Evolutionary conservation across 1,140 invertebrate species (phyloP).

Genomic region (Ditylenchus dipsaci): DNA sequence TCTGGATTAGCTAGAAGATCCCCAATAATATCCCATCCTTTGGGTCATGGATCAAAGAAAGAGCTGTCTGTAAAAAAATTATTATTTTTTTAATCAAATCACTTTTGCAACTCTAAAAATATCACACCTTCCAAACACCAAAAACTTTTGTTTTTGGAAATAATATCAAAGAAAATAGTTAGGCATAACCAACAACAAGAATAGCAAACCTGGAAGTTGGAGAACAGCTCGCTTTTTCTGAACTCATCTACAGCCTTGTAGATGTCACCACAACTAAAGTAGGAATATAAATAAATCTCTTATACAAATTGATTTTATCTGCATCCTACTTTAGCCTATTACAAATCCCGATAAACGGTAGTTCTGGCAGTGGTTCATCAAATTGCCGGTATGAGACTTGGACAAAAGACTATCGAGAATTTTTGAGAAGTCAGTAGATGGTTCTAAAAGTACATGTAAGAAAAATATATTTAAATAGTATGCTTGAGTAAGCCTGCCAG

Average conservation of each 20-base stretch:
- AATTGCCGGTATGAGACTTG: constrained; percentile 48
- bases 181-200: background rate
- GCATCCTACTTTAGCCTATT: constrained; percentile 41
- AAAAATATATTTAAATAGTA: too few relatives aligned
- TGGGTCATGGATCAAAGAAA: constrained; percentile 52
- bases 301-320: background rate
- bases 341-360: constrained; percentile 56
- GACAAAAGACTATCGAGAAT: constrained; percentile 47
- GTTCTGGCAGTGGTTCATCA: constrained; percentile 52
- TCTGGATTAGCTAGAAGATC: constrained; percentile 54
- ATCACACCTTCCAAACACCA: too few relatives aligned
- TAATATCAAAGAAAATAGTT: background rate
- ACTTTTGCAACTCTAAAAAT: background rate
- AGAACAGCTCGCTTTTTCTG: constrained; percentile 52
- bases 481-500: too few relatives aligned
- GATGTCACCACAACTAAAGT: constrained; percentile 50
- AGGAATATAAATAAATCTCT: background rate
- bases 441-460: constrained; percentile 6
- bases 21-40: constrained; percentile 55
- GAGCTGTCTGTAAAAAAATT: constrained; percentile 51
- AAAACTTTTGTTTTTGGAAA: background rate
- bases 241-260: constrained; percentile 57
- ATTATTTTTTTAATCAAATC: background rate
- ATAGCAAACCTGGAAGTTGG: constrained; percentile 50
- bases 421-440: constrained; percentile 43